Conservation (phyloP, 2,888 invertebrate species). For the Empis stercorea region DNA sequence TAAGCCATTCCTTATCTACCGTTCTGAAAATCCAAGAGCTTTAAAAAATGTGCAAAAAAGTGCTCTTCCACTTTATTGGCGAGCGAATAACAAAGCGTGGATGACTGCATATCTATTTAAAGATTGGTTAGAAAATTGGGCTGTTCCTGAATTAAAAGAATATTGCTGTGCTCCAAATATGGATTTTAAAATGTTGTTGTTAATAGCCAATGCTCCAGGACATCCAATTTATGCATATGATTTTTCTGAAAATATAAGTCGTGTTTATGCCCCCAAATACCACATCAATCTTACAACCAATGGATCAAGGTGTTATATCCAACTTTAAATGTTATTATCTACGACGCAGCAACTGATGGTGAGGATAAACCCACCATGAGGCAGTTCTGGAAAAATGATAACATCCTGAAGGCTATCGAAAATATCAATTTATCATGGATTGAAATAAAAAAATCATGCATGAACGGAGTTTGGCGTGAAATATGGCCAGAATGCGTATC, state of each 20-base stretch:
- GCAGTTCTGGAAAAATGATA: constrained; percentile 11
- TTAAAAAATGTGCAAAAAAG: constrained; percentile 3
- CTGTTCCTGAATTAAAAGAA: background rate
- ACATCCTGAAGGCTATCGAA: constrained; percentile 10
- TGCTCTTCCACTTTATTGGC: background rate
- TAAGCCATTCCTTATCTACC: background rate
- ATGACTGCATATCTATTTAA: constrained; percentile 1
- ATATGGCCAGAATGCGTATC: constrained; percentile 10
- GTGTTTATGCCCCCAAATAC: background rate
- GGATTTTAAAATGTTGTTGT: too few species aligned
- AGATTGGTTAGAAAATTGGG: constrained; percentile 2
- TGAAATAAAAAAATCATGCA: constrained; percentile 8
- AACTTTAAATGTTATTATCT: constrained; percentile 10
- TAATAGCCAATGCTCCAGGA: background rate
- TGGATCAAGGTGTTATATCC: constrained; percentile 4
- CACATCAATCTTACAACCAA: background rate
- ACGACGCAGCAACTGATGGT: constrained; percentile 7
- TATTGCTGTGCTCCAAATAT: too few species aligned
- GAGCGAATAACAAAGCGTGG: background rate
- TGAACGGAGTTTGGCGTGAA: constrained; percentile 9
- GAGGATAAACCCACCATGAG: constrained; percentile 8
- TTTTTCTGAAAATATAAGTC: background rate
- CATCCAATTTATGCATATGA: background rate
- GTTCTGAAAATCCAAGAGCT: background rate
- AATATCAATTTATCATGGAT: constrained; percentile 9